A percentile compares a stretch with the other conserved stretches of the same genome.
Evolutionary conservation across 2,113 vertebrate species (phyloP).

Genomic region (Narcine bancroftii): DNA sequence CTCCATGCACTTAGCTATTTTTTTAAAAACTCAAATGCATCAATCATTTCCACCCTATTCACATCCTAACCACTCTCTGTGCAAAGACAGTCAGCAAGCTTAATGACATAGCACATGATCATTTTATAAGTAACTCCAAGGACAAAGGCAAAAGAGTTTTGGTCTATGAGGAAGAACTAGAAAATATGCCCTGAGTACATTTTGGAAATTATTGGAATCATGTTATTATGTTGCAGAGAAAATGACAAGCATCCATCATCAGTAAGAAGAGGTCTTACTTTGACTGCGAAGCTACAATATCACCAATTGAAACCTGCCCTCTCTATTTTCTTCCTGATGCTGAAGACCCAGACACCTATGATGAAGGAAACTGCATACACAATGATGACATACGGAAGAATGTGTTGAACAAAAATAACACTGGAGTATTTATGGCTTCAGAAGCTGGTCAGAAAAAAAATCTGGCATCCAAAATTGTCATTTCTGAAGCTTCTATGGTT

Average conservation of each 20-base stretch:
- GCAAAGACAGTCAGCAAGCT: neutral
- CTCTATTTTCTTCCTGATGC: neutral
- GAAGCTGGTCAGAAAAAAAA: neutral
- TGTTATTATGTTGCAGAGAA: slow-evolving; percentile 33
- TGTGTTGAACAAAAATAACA: neutral
- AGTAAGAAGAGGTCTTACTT: neutral
- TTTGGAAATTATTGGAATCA: neutral
- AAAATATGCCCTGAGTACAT: neutral
- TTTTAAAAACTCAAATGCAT: neutral
- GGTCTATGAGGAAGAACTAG: neutral
- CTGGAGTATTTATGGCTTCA: neutral
- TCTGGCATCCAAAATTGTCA: neutral
- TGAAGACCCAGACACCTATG: neutral
- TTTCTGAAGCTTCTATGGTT: neutral
- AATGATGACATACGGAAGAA: neutral
- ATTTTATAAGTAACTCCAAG: neutral
- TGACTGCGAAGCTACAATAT: neutral
- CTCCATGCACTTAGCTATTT: neutral
- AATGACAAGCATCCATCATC: neutral
- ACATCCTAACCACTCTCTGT: neutral
- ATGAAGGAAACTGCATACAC: neutral
- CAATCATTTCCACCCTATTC: neutral
- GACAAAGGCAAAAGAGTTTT: neutral
- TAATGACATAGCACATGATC: neutral
- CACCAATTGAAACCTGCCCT: neutral